Base-by-base conservation (phyloP, 2,797 vertebrate genomes). In the Crocidura indochinensis region DNA sequence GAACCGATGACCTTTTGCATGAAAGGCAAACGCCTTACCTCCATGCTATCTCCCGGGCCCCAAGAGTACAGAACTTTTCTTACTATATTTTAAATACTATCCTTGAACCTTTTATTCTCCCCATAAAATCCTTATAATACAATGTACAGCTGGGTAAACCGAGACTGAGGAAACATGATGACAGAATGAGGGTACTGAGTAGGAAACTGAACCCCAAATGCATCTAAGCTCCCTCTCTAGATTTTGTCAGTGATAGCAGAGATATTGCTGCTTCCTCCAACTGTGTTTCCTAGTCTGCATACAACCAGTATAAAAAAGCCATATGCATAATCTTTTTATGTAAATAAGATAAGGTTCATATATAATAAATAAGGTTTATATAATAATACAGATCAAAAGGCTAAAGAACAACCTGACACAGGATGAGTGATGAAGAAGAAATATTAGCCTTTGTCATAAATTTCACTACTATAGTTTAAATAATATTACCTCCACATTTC, bases 391-490 rank as follows among this genome's bases (percentile, higher is more conserved):
- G 38, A 38, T 38, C 38, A 38, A 38, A 72, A 8, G 46, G 20
- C 10, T 77, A 38, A 77, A 49, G 38, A 78, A 56, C 19, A 20
- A 15, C 49, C 11, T 29, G 38, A 17, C 0, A 12, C 62, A 60
- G 9, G 87, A 11, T 44, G 20, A 46, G 19, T 60, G 11, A 75
- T 44, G 6, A 67, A 31, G 6, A 67, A 31, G n/a, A 83, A 91
- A 77, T 3, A 38, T 9, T 27, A 71, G 2, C 24, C n/a, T 22
- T 29, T 56, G 38, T 26, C 78, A 53, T 62, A 84, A 71, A 19
- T 86, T 86, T 60, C 74, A 53, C 65, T 67, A 26, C 64, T 53
- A 20, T 56, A 46, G 64, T 83, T 83, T 53, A 65, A 51, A 46
- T 76, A 62, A 24, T 62, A 62, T 68, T 49, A 46, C 47, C 26